Conservation (phyloP, 2,797 vertebrate species). For the Phoebastria nigripes region DNA sequence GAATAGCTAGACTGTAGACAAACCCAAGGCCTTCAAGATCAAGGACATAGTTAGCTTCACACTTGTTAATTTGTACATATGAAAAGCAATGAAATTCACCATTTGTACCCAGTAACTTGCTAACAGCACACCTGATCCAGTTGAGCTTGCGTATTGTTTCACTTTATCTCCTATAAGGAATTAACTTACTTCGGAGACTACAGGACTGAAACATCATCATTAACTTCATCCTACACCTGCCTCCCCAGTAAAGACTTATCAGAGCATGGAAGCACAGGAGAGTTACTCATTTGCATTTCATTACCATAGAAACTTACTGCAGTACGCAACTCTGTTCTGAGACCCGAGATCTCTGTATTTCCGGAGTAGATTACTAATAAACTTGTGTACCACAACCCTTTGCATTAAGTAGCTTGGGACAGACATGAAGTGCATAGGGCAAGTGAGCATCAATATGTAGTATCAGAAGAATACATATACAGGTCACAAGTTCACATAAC, state of each 20-base stretch:
- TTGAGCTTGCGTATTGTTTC: neutral
- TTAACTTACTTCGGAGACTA: neutral
- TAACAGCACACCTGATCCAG: neutral
- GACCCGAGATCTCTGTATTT: neutral
- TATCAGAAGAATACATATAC: fast-evolving
- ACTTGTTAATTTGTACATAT: fast-evolving
- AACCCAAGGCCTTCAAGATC: neutral
- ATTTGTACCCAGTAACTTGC: fast-evolving
- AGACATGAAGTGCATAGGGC: neutral
- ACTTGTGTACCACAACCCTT: neutral
- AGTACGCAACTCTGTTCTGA: neutral
- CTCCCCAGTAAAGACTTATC: neutral
- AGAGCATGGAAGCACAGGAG: neutral
- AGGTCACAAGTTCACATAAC: neutral
- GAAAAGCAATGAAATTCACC: neutral
- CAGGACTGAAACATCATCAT: neutral
- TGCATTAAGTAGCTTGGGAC: neutral
- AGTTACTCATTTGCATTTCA: neutral
- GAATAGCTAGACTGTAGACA: neutral
- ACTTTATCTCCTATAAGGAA: neutral
- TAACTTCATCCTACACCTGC: neutral
- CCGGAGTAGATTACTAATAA: neutral
- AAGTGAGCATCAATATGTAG: neutral
- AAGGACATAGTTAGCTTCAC: neutral
- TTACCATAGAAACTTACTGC: neutral